Conservation (phyloP, 2,113 vertebrate species). For the Alces alces region DNA sequence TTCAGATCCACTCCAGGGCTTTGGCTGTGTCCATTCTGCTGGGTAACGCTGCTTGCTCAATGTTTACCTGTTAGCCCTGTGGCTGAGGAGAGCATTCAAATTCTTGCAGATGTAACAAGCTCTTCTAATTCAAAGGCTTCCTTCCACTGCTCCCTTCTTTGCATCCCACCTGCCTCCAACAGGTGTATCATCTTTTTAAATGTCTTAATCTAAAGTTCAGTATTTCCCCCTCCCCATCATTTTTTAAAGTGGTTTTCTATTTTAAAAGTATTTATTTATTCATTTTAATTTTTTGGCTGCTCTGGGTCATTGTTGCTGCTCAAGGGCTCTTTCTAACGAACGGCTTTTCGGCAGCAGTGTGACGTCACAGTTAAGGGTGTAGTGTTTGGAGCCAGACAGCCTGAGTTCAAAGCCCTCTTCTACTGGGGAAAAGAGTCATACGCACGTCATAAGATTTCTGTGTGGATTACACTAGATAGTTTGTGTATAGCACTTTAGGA, state of each 20-base stretch:
- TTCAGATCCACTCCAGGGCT: not conserved
- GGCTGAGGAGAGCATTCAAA: not conserved
- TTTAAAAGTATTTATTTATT: not conserved
- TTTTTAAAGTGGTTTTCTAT: not conserved
- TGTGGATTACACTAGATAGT: not conserved
- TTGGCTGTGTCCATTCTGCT: not conserved
- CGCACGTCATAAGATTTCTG: not conserved
- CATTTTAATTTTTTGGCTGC: not conserved
- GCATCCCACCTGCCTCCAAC: not conserved
- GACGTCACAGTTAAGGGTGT: not conserved
- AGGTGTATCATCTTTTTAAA: not conserved
- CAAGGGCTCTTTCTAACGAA: not conserved
- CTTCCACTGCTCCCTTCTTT: not conserved
- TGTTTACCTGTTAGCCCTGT: not conserved
- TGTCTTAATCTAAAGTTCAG: not conserved
- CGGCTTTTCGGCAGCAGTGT: not conserved
- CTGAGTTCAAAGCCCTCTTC: not conserved
- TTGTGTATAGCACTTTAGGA: fast-evolving
- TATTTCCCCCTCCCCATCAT: not conserved
- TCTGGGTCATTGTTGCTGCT: not conserved
- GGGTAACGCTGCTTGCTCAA: not conserved
- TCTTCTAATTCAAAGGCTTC: not conserved
- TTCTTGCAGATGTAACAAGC: not conserved
- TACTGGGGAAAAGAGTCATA: not conserved
- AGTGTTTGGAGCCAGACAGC: not conserved